Evolutionary conservation across 1,140 invertebrate genomes (phyloP).

Genomic region (Calliopsis andreniformis): DNA sequence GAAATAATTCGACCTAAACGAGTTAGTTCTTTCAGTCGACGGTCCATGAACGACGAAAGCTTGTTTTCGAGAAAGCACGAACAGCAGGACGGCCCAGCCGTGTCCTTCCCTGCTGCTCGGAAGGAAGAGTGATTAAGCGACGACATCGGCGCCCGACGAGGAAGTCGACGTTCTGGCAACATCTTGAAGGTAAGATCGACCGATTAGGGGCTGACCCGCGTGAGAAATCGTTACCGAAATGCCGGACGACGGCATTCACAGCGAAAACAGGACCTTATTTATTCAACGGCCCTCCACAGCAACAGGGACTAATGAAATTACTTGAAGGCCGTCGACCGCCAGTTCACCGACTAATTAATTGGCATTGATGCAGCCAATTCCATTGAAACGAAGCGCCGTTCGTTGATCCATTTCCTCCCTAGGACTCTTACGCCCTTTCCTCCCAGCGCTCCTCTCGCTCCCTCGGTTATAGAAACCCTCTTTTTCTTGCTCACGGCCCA

Average conservation of each 20-base stretch:
- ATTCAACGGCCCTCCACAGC: conserved; percentile 48
- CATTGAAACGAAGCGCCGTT: conserved; percentile 56
- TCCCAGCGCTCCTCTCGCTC: not conserved
- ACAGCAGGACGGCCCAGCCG: not conserved
- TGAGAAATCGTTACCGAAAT: conserved; percentile 50
- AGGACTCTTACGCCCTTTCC: conserved; percentile 6
- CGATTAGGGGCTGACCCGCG: conserved; percentile 30
- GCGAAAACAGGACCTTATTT: conserved; percentile 59
- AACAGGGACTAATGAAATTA: conserved; percentile 60
- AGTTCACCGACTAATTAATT: conserved; percentile 70
- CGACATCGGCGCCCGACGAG: not conserved
- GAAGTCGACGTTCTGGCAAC: not conserved
- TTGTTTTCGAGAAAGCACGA: conserved; percentile 10
- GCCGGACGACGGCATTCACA: conserved; percentile 54
- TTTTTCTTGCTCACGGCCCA: not conserved
- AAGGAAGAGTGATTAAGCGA: conserved; percentile 16
- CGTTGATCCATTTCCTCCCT: conserved; percentile 45
- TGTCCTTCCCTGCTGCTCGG: not conserved
- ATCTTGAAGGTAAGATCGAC: conserved; percentile 18
- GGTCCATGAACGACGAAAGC: not conserved
- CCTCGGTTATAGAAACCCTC: no score
- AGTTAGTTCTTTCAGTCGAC: conserved; percentile 24
- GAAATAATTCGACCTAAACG: conserved; percentile 28
- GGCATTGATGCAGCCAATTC: conserved; percentile 71
- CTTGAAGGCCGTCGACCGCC: conserved; percentile 37